phyloP scores from a whole-genome alignment of 2,888 invertebrate genomes.

The Sphaeridia pumilis region DNA sequence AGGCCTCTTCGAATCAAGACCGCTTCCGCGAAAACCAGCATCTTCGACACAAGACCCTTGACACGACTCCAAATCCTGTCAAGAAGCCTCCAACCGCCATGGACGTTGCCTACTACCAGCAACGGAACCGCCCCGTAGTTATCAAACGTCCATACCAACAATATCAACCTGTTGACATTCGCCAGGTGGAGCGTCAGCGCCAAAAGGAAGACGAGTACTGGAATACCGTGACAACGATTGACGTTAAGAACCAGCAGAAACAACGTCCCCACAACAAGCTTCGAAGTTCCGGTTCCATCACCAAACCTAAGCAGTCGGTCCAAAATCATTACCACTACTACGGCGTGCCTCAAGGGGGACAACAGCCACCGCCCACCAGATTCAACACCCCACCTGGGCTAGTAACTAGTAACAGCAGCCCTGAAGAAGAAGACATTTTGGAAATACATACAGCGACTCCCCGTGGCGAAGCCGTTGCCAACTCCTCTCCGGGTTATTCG shows the following conservation, averaged over 20 bases:
- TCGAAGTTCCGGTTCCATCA: background rate
- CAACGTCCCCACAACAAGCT: background rate
- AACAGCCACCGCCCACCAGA: background rate
- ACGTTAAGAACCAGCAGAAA: background rate
- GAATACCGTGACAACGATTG: conserved; percentile 11
- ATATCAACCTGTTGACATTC: conserved; percentile 3
- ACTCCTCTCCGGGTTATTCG: background rate
- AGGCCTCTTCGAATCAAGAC: background rate
- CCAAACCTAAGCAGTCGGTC: background rate
- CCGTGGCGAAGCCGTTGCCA: too few relatives aligned
- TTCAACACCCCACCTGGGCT: background rate
- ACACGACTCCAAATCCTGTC: background rate
- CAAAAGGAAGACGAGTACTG: conserved; percentile 27
- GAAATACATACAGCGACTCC: conserved; percentile 31
- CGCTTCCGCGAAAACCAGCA: conserved; percentile 10
- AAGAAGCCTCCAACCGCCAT: background rate
- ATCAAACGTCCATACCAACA: conserved; percentile 30
- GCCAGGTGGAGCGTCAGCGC: conserved; percentile 19
- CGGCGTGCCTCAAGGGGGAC: background rate
- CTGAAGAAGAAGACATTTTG: conserved; percentile 27
- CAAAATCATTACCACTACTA: conserved; percentile 16
- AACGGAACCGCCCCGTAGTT: conserved; percentile 25
- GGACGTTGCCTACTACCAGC: conserved; percentile 10
- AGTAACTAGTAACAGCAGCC: conserved; percentile 5
- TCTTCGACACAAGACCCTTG: conserved; percentile 8